A percentile compares a stretch with the other conserved stretches of the same genome.
Conservation (phyloP, 2,888 invertebrate species). For the Metallyticus violacea region DNA sequence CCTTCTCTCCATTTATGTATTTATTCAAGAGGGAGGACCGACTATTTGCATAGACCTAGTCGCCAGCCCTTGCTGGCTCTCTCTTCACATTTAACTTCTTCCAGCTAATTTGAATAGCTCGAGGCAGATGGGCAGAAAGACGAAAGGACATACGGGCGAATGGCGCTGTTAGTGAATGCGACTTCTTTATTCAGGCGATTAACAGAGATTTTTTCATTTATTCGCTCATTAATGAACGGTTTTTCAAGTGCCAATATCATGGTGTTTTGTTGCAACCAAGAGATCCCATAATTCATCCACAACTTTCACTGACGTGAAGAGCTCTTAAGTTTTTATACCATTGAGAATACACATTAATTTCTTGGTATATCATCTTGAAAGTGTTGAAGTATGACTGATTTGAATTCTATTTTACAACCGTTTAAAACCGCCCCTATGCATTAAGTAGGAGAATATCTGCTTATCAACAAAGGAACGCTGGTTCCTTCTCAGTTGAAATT, state of each 20-base stretch:
- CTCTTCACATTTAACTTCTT: constrained; percentile 6
- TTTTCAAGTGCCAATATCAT: not conserved
- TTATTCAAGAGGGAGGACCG: constrained; percentile 7
- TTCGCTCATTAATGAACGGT: not conserved
- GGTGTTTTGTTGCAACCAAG: not conserved
- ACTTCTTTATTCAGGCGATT: constrained; percentile 5
- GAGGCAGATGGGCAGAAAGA: not conserved
- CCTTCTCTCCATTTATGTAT: not conserved
- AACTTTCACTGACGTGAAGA: not conserved
- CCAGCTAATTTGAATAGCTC: constrained; percentile 14
- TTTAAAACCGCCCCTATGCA: no score
- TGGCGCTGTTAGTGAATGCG: not conserved
- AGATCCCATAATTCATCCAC: not conserved
- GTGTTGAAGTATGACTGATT: not conserved
- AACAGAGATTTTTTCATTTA: not conserved
- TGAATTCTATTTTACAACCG: no score
- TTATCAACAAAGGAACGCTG: no score
- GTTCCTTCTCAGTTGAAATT: no score
- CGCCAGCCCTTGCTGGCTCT: not conserved
- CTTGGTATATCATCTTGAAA: not conserved
- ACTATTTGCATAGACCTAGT: not conserved
- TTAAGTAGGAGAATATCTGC: no score
- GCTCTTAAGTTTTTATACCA: not conserved
- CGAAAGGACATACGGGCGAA: not conserved
- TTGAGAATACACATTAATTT: not conserved